Conservation (phyloP, 2,888 invertebrate genomes). For the Netelia fuscicornis region DNA sequence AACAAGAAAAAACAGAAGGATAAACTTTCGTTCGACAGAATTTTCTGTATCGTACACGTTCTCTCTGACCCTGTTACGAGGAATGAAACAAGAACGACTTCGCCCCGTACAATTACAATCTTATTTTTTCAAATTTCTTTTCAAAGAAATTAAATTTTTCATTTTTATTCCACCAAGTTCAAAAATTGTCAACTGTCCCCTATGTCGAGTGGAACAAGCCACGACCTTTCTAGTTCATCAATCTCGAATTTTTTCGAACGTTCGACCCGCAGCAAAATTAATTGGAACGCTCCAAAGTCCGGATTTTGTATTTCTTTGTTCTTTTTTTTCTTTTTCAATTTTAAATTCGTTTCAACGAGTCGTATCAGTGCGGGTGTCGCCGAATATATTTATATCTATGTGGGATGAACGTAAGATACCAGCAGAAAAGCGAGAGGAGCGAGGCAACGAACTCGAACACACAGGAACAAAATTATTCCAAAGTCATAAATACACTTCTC, state of each 20-base stretch:
- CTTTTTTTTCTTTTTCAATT: conserved; percentile 1
- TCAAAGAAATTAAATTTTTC: background rate
- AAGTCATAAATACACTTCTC: conserved; percentile 13
- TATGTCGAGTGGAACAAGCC: conserved; percentile 17
- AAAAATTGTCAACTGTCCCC: conserved; percentile 43
- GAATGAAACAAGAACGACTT: background rate
- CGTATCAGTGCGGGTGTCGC: conserved; percentile 46
- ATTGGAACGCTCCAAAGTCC: conserved; percentile 28
- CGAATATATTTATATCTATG: conserved; percentile 14
- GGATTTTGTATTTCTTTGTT: background rate
- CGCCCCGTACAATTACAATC: background rate
- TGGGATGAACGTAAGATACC: conserved; percentile 30
- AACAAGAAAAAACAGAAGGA: conserved; percentile 22
- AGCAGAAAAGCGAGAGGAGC: conserved; percentile 29
- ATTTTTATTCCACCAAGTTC: background rate
- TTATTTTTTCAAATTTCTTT: background rate
- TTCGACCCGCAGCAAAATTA: conserved; percentile 47
- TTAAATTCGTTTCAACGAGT: conserved; percentile 28
- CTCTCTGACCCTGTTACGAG: background rate
- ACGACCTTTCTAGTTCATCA: conserved; percentile 14
- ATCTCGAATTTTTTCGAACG: conserved; percentile 20
- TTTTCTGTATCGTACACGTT: background rate
- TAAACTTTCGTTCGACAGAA: conserved; percentile 16
- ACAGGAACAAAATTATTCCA: conserved; percentile 35
- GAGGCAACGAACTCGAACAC: conserved; percentile 35